Conservation (phyloP, 2,113 vertebrate species). For the Scomber japonicus region DNA sequence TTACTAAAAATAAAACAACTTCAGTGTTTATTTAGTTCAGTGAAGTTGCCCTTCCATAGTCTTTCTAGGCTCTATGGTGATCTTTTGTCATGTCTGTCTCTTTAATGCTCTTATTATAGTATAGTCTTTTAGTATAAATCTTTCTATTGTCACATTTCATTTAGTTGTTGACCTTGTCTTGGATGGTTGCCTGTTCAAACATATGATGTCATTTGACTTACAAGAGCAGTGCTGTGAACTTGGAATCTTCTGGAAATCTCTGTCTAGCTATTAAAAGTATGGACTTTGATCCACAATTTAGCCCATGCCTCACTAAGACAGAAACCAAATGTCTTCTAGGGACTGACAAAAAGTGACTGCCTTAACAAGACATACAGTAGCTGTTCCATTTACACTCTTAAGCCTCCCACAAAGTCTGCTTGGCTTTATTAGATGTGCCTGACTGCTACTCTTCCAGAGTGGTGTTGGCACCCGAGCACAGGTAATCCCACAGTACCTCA, state of each 20-base stretch:
- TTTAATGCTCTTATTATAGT: not conserved
- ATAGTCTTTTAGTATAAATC: conserved; percentile 8
- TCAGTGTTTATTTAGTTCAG: not conserved
- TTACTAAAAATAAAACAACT: conserved; percentile 11
- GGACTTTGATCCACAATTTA: conserved; percentile 66
- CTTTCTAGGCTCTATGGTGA: not conserved
- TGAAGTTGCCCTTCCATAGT: not conserved
- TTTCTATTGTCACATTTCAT: conserved; percentile 6
- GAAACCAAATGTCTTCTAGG: conserved; percentile 62
- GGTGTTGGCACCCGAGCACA: conserved; percentile 37
- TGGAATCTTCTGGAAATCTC: conserved; percentile 57
- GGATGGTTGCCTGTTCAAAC: conserved; percentile 40
- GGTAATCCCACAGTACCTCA: conserved; percentile 50
- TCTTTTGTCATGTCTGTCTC: conserved; percentile 18
- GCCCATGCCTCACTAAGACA: conserved; percentile 44
- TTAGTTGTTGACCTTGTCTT: conserved; percentile 23
- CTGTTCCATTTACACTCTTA: conserved; percentile 48
- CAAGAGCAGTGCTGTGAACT: conserved; percentile 44
- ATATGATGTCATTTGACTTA: conserved; percentile 59
- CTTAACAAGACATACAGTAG: conserved; percentile 66
- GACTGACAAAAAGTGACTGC: conserved; percentile 57
- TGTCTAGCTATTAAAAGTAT: conserved; percentile 69
- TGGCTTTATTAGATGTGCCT: conserved; percentile 45
- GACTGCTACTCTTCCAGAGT: conserved; percentile 37
- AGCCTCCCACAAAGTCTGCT: conserved; percentile 47